phyloP scores from a whole-genome alignment of 2,797 vertebrate species.

The Acanthurus leucopareius region DNA sequence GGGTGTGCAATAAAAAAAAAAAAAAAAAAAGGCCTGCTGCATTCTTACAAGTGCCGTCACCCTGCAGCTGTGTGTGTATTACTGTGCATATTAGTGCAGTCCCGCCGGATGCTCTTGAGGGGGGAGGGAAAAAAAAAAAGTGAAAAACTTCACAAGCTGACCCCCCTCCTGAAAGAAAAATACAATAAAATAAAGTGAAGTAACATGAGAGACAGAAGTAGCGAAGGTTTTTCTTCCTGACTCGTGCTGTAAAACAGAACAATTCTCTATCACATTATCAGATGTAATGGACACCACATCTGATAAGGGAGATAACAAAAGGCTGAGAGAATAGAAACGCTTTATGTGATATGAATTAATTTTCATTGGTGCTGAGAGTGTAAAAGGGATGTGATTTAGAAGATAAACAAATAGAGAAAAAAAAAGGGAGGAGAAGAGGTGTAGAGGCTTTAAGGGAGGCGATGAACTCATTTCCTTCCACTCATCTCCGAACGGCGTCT shows the following conservation, averaged over 20 bases:
- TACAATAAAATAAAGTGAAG: slow-evolving; percentile 20
- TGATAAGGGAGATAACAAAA: slow-evolving; percentile 65
- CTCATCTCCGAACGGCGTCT: slow-evolving; percentile 44
- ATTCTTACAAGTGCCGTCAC: slow-evolving; percentile 37
- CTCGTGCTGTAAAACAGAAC: slow-evolving; percentile 49
- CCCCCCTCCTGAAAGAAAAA: slow-evolving; percentile 4
- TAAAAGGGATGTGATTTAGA: slow-evolving; percentile 48
- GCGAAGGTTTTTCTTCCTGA: slow-evolving; percentile 19
- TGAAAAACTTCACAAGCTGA: slow-evolving; percentile 44
- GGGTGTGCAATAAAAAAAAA: slow-evolving; percentile 22
- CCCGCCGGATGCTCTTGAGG: slow-evolving; percentile 26
- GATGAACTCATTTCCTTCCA: slow-evolving; percentile 59
- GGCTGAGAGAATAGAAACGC: slow-evolving; percentile 58
- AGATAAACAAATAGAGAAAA: slow-evolving; percentile 55
- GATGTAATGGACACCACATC: slow-evolving; percentile 74
- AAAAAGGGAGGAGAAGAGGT: slow-evolving; percentile 21
- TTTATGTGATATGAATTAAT: slow-evolving; percentile 75
- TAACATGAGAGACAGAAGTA: slow-evolving; percentile 44
- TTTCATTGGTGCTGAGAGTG: slow-evolving; percentile 65
- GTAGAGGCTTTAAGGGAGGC: slow-evolving; percentile 27
- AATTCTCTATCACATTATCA: slow-evolving; percentile 53
- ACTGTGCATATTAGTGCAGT: slow-evolving; percentile 56
- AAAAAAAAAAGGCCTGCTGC: not conserved
- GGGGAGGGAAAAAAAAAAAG: not conserved
- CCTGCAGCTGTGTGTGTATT: slow-evolving; percentile 51